Evolutionary conservation across 2,113 vertebrate species (phyloP).

Genomic region (Vireo altiloquus): DNA sequence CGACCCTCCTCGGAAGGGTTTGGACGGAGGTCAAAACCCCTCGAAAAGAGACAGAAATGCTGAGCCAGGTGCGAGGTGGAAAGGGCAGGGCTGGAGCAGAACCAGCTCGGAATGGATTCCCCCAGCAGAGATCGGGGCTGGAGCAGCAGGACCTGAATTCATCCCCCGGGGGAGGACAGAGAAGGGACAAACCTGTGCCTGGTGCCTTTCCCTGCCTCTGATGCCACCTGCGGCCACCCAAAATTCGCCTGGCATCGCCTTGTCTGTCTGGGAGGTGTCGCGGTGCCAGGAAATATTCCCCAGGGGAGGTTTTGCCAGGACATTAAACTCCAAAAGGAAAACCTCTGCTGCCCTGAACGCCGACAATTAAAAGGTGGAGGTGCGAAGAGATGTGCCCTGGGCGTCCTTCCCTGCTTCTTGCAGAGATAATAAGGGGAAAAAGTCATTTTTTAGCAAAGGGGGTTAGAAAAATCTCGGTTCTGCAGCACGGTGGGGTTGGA

Average conservation of each 20-base stretch:
- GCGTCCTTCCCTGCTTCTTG: neutral
- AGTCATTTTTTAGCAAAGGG: neutral
- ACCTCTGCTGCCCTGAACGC: neutral
- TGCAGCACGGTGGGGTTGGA: neutral
- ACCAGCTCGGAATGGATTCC: neutral
- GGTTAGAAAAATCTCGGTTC: neutral
- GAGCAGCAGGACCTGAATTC: neutral
- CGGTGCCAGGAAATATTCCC: neutral
- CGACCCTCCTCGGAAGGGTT: neutral
- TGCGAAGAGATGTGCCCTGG: neutral
- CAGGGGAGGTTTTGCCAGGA: neutral
- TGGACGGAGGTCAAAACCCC: neutral
- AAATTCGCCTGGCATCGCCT: neutral
- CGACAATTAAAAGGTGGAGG: neutral
- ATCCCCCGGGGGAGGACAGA: neutral
- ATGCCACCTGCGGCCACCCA: neutral
- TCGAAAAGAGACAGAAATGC: neutral
- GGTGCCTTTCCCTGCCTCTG: neutral
- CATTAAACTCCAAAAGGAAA: rapidly evolving
- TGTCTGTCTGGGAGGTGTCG: neutral
- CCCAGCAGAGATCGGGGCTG: neutral
- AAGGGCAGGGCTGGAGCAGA: conserved; percentile 24
- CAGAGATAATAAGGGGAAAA: neutral
- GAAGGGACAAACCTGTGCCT: neutral
- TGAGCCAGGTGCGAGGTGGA: neutral